Conservation (phyloP, 2,113 vertebrate species). For the Grus americana region DNA sequence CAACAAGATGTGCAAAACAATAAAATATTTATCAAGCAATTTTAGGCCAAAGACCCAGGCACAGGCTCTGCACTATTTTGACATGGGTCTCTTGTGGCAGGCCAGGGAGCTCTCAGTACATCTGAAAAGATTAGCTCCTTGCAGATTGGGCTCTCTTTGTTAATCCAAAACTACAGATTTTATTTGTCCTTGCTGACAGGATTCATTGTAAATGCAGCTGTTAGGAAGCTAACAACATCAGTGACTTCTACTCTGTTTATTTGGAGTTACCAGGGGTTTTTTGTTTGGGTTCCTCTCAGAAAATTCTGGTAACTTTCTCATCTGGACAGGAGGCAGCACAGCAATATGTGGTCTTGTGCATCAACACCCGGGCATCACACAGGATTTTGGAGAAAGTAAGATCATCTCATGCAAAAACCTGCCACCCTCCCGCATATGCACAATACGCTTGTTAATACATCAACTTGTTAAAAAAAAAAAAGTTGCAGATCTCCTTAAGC, state of each 20-base stretch:
- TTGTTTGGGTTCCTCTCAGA: not conserved
- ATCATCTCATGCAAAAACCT: not conserved
- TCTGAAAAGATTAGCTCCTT: not conserved
- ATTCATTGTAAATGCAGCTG: not conserved
- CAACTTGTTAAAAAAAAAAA: not conserved
- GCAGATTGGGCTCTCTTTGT: not conserved
- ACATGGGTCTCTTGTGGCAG: not conserved
- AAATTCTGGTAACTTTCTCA: not conserved
- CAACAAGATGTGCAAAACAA: not conserved
- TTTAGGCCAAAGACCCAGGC: not conserved
- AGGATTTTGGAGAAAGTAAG: not conserved
- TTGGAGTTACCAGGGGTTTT: not conserved
- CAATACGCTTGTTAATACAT: not conserved
- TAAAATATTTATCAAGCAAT: slow-evolving; percentile 25
- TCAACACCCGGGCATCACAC: not conserved
- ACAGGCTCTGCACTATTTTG: not conserved
- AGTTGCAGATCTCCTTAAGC: not conserved
- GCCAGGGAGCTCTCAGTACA: not conserved
- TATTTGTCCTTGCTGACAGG: not conserved
- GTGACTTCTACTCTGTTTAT: not conserved
- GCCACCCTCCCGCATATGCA: not conserved
- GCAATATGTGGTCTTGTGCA: rapidly evolving
- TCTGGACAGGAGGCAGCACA: not conserved
- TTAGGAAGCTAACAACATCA: not conserved
- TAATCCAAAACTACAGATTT: not conserved